Evolutionary conservation across 2,888 invertebrate genomes (phyloP).

Genomic region (Sminthurides aquaticus): DNA sequence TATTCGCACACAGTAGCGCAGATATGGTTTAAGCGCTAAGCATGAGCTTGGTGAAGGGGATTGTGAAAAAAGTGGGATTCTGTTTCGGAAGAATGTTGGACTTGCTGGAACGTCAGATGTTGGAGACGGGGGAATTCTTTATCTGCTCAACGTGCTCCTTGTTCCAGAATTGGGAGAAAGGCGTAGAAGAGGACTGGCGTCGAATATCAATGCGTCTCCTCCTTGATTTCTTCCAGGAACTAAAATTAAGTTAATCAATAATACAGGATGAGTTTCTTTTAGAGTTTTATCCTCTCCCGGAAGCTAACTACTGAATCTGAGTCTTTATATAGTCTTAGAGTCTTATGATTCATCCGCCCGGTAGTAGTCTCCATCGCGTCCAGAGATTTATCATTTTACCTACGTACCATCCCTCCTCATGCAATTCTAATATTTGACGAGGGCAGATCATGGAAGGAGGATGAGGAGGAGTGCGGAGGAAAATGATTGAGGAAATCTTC

Average conservation of each 20-base stretch:
- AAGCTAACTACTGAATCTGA: not conserved
- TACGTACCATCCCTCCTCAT: too few species aligned
- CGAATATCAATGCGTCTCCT: slow-evolving; percentile 8
- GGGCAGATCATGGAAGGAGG: too few species aligned
- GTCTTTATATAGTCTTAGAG: not conserved
- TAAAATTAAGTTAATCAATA: slow-evolving; percentile 8
- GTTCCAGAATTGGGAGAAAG: not conserved
- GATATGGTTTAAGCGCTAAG: too few species aligned
- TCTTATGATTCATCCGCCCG: not conserved
- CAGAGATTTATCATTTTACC: too few species aligned
- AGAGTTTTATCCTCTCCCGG: not conserved
- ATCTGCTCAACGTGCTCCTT: slow-evolving; percentile 2
- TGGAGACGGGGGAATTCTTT: not conserved
- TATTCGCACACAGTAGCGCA: too few species aligned
- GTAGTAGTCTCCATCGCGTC: not conserved
- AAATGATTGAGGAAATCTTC: too few species aligned
- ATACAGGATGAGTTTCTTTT: not conserved
- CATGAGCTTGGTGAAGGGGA: too few species aligned
- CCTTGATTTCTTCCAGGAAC: not conserved
- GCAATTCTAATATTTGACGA: not conserved
- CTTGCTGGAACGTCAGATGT: not conserved
- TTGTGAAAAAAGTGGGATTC: too few species aligned
- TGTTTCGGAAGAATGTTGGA: too few species aligned
- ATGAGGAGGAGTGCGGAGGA: too few species aligned
- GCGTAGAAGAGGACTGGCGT: not conserved